Base-by-base conservation (phyloP, 2,113 vertebrate genomes). In the Clupea harengus region DNA sequence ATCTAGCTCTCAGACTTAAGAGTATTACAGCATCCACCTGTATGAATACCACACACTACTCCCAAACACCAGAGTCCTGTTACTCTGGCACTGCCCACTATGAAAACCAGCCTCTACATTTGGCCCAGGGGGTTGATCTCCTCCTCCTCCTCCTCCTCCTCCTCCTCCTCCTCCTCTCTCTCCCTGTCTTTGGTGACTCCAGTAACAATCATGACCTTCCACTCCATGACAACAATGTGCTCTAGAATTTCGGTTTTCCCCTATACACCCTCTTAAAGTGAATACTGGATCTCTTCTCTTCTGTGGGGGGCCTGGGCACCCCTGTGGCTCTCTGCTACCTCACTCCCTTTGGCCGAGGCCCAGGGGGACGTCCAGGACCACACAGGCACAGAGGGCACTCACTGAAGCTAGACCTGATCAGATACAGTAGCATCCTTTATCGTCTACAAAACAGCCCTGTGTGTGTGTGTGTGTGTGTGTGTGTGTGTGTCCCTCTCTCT, bases 361-460 rank as follows among this genome's bases (percentile, higher is more conserved):
- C 22, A n/a, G 20, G 60, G 25, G 28, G 25, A 20, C 28, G 18
- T 1, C 3, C 72, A 6, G 28, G 72, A 78, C 72, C 72, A 78
- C 72, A 78, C 72, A 78, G 72, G 72, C 5, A 28, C 25, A 15
- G 72, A 78, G 72, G 72, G 10, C 72, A 78, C 32, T 32, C 28
- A 15, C 72, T 78, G 13, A 6, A 39, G 25, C 72, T 39, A 78
- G 72, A 13, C 28, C 72, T 78, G 72, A 32, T 78, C 17, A 78
- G 32, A 39, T 78, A 78, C 72, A 78, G 72, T 32, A 11, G 13
- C 72, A 78, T 78, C 72, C 72, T 39, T 78, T 78, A 78, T 78
- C 72, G 28, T 78, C 17, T 39, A 78, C 72, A 78, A 78, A 78
- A 78, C 32, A 10, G 32, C 82, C 64, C 46, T 64, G 83, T 75